Conservation (phyloP, 2,113 vertebrate species). For the Aegotheles bennettii region DNA sequence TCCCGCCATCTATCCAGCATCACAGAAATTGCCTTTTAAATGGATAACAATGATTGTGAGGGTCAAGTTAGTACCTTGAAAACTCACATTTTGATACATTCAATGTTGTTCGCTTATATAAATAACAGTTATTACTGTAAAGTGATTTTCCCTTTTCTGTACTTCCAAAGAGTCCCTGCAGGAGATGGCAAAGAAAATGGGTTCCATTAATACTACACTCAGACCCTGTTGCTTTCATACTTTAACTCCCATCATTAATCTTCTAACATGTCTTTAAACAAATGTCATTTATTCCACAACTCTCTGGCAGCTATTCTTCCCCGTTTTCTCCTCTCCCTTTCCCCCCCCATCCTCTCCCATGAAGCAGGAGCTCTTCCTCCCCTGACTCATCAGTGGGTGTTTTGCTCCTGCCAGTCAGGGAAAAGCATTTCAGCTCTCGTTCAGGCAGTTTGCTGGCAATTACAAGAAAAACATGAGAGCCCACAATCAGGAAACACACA, state of each 20-base stretch:
- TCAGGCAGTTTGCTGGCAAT: conserved; percentile 1
- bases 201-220: conserved; percentile 68
- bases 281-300: conserved; percentile 1
- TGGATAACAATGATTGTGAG: conserved; percentile 65
- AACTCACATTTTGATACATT: conserved; percentile 69
- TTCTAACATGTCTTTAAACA: conserved; percentile 57
- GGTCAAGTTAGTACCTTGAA: conserved; percentile 68
- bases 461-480: neutral
- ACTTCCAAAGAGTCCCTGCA: conserved; percentile 69
- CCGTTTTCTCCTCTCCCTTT: neutral
- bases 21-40: conserved; percentile 72
- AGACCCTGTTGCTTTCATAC: conserved; percentile 46
- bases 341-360: neutral
- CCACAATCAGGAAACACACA: neutral
- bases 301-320: neutral
- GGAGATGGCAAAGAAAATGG: conserved; percentile 71
- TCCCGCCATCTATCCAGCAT: conserved; percentile 43
- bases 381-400: neutral
- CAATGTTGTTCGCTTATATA: conserved; percentile 65
- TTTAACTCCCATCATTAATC: conserved; percentile 62
- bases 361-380: neutral
- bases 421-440: neutral
- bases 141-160: conserved; percentile 46
- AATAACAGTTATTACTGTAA: conserved; percentile 78
- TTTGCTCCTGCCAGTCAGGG: neutral